Evolutionary conservation across 2,888 invertebrate genomes (phyloP).

Genomic region (Hirtodrosophila confusa): DNA sequence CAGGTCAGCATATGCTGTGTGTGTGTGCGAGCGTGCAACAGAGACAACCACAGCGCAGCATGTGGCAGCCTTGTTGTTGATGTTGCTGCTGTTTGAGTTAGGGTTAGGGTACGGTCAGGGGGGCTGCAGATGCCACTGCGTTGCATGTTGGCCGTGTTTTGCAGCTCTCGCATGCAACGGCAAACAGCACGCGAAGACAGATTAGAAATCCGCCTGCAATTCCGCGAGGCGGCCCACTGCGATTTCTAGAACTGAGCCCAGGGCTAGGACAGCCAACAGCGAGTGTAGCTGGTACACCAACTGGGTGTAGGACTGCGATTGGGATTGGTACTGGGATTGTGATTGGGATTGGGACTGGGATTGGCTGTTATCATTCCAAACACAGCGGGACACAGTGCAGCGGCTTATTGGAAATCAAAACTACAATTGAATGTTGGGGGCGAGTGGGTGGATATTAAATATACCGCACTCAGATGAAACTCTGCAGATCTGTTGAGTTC

Average conservation of each 20-base stretch:
- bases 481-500: slow-evolving; percentile 1
- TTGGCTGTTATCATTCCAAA: slow-evolving; percentile 65
- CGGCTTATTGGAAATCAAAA: slow-evolving; percentile 38
- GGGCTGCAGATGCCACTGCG: slow-evolving; percentile 33
- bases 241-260: slow-evolving; percentile 31
- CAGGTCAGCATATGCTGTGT: slow-evolving; percentile 16
- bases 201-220: slow-evolving; percentile 67
- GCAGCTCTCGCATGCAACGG: slow-evolving; percentile 70
- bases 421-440: slow-evolving; percentile 49
- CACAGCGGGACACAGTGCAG: slow-evolving; percentile 60
- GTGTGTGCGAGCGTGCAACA: slow-evolving; percentile 38
- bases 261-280: slow-evolving; percentile 11
- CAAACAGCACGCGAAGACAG: slow-evolving; percentile 77
- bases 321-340: slow-evolving; percentile 4
- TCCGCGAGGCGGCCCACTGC: slow-evolving; percentile 30
- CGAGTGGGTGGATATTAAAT: slow-evolving; percentile 5
- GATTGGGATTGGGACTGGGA: slow-evolving; percentile 15
- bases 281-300: slow-evolving; percentile 5
- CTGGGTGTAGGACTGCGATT: slow-evolving; percentile 9
- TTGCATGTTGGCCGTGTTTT: slow-evolving; percentile 72
- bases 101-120: slow-evolving; percentile 8
- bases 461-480: background rate
- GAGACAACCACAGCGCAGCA: slow-evolving; percentile 37
- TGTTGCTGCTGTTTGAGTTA: slow-evolving; percentile 35
- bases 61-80: slow-evolving; percentile 59